A percentile compares a stretch with the other conserved stretches of the same genome.
Conservation (phyloP, 2,113 vertebrate species). For the Triplophysa dalaica region DNA sequence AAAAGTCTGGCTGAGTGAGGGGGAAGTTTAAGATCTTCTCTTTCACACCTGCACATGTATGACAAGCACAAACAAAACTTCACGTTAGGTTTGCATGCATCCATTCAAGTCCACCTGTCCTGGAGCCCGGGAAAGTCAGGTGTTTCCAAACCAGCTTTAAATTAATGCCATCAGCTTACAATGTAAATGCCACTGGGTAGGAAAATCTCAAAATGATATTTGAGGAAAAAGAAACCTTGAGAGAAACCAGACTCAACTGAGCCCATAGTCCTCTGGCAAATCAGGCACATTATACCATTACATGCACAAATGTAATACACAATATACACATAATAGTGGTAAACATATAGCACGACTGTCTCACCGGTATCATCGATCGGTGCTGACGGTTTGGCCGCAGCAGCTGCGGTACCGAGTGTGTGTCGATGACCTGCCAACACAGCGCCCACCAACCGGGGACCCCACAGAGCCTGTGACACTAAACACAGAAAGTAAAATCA, state of each 20-base stretch:
- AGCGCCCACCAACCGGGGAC: conserved; percentile 16
- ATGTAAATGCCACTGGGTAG: too few relatives aligned
- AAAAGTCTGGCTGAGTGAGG: conserved; percentile 83
- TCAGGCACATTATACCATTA: too few relatives aligned
- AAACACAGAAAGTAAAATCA: background rate
- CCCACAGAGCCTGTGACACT: conserved; percentile 57
- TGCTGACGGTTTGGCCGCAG: conserved; percentile 22
- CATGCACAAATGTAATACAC: too few relatives aligned
- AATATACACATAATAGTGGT: background rate
- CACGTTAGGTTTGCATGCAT: too few relatives aligned
- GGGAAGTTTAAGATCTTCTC: conserved; percentile 71
- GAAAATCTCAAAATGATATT: too few relatives aligned
- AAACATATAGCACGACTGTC: background rate
- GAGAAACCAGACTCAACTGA: too few relatives aligned
- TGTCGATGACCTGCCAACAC: conserved; percentile 44
- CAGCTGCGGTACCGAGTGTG: conserved; percentile 53
- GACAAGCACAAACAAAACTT: background rate
- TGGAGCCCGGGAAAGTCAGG: background rate
- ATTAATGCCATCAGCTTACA: background rate
- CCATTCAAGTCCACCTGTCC: too few relatives aligned
- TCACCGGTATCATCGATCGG: conserved; percentile 57
- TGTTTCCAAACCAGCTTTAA: too few relatives aligned
- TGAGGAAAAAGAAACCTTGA: too few relatives aligned
- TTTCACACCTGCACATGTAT: conserved; percentile 35
- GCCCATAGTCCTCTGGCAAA: too few relatives aligned